phyloP scores from a whole-genome alignment of 2,113 vertebrate genomes.

The Montifringilla adamsi region DNA sequence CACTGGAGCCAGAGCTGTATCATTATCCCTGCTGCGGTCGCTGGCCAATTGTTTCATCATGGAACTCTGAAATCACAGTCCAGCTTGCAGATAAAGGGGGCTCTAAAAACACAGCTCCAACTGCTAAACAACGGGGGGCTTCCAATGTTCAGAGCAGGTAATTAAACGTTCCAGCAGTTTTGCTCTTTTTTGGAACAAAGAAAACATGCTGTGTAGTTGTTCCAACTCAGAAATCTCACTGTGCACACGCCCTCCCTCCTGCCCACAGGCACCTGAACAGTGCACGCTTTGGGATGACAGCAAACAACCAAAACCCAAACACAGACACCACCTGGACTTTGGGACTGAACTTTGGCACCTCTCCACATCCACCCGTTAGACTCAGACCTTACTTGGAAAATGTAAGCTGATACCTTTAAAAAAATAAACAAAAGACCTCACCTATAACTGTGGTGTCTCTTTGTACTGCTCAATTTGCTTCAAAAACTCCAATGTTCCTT shows the following conservation, averaged over 20 bases:
- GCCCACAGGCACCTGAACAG: not conserved
- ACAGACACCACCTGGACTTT: not conserved
- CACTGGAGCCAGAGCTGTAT: not conserved
- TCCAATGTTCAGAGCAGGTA: not conserved
- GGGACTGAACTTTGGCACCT: not conserved
- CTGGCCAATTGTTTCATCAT: not conserved
- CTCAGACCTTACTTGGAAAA: not conserved
- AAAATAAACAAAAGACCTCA: not conserved
- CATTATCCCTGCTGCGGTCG: not conserved
- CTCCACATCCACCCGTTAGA: not conserved
- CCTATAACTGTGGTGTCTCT: not conserved
- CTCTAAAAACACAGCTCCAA: constrained; percentile 16
- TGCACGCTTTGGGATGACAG: fast-evolving
- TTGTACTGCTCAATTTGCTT: not conserved
- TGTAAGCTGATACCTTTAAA: not conserved
- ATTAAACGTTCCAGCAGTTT: not conserved
- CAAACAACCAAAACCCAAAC: not conserved
- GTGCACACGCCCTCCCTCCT: fast-evolving
- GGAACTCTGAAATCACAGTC: not conserved
- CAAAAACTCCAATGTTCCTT: not conserved
- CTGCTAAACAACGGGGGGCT: not conserved
- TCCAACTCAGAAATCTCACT: not conserved
- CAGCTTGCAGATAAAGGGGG: not conserved
- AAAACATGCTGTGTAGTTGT: not conserved
- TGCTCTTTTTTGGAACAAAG: not conserved